Conservation (phyloP, 64 coral and sea anemone species). For the Platygyra sinensis region DNA sequence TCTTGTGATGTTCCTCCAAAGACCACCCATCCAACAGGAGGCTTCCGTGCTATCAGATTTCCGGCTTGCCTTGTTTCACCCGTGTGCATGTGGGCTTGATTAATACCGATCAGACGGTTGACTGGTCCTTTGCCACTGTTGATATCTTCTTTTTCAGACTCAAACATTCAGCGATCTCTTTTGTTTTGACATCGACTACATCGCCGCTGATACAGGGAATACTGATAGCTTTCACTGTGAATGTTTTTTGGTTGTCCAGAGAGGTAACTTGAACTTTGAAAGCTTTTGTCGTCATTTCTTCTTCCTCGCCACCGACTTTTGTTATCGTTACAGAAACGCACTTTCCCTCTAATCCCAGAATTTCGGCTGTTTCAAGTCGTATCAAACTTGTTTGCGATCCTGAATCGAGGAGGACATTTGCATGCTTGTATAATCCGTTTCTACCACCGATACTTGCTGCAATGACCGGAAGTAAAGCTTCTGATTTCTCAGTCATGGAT, state of each 20-base stretch:
- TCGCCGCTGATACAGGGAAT: too few species aligned
- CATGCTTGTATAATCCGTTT: constrained; percentile 47
- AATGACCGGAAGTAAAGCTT: constrained; percentile 38
- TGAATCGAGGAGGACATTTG: constrained; percentile 63
- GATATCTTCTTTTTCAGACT: background rate
- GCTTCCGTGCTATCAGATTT: constrained; percentile 9
- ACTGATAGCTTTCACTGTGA: too few species aligned
- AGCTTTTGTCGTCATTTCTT: constrained; percentile 56
- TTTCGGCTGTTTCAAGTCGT: constrained; percentile 41
- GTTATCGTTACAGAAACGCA: constrained; percentile 45
- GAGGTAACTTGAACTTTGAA: constrained; percentile 63
- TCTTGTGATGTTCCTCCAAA: constrained; percentile 43
- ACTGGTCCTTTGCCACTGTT: constrained; percentile 12
- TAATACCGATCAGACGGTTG: constrained; percentile 33
- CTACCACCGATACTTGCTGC: constrained; percentile 10
- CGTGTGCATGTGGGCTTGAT: constrained; percentile 39
- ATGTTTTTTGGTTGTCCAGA: constrained; percentile 7
- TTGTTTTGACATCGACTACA: too few species aligned
- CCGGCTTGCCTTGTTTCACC: constrained; percentile 37
- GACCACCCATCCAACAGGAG: constrained; percentile 55
- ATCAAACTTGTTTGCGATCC: constrained; percentile 58
- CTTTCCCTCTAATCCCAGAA: constrained; percentile 41
- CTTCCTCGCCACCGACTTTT: constrained; percentile 60
- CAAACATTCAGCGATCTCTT: background rate
- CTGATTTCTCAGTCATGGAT: background rate